phyloP scores from a whole-genome alignment of 2,888 invertebrate genomes.

The Conchocele bisecta region DNA sequence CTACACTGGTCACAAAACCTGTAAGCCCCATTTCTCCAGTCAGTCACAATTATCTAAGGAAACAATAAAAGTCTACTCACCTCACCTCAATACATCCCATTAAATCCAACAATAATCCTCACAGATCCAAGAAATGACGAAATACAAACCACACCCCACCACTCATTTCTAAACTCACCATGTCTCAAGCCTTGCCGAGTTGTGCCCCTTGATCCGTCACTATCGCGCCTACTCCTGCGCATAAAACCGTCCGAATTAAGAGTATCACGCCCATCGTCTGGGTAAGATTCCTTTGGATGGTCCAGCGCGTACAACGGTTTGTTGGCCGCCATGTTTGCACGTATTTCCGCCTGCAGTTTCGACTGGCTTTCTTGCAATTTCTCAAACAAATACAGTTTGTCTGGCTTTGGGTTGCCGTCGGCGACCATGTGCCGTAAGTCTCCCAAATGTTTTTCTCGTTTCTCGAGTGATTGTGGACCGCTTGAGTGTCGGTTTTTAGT shows the following conservation, averaged over 20 bases:
- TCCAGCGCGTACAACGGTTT: neutral
- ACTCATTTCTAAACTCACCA: slow-evolving; percentile 57
- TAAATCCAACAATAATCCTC: neutral
- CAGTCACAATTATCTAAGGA: too few relatives aligned
- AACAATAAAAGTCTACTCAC: slow-evolving; percentile 27
- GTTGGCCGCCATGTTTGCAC: slow-evolving; percentile 39
- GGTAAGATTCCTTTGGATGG: neutral
- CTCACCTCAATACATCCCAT: slow-evolving; percentile 31
- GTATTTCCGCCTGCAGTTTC: slow-evolving; percentile 56
- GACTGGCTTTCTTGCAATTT: slow-evolving; percentile 69
- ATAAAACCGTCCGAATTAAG: slow-evolving; percentile 24
- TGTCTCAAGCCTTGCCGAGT: slow-evolving; percentile 51
- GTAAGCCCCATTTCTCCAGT: too few relatives aligned
- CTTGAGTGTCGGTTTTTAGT: slow-evolving; percentile 52
- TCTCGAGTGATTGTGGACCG: slow-evolving; percentile 53
- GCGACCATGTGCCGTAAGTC: slow-evolving; percentile 55
- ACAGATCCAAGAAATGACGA: neutral
- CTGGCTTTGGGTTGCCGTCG: slow-evolving; percentile 65
- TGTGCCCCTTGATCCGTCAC: slow-evolving; percentile 60
- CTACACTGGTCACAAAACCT: too few relatives aligned
- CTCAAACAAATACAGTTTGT: slow-evolving; percentile 67
- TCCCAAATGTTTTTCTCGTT: slow-evolving; percentile 58
- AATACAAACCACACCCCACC: neutral
- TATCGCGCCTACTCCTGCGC: slow-evolving; percentile 63
- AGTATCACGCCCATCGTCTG: slow-evolving; percentile 6